Conservation (phyloP, 2,888 invertebrate genomes). For the Omphaloscelis lunosa region DNA sequence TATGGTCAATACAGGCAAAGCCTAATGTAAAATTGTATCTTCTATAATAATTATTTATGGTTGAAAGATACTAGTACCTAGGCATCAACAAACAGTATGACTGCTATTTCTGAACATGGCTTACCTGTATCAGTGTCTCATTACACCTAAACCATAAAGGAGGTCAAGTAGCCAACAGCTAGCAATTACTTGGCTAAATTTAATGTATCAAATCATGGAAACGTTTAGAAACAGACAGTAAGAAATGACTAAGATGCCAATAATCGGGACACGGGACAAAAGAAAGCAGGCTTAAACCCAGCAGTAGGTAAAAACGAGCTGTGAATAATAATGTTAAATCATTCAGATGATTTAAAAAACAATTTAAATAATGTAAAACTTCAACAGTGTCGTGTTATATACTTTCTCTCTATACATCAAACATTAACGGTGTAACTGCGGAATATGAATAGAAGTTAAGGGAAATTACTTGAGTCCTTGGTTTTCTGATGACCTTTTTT, state of each 20-base stretch:
- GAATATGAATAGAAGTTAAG: slow-evolving; percentile 13
- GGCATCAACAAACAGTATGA: neutral
- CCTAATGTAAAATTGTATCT: neutral
- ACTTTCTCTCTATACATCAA: slow-evolving; percentile 54
- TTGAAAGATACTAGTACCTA: neutral
- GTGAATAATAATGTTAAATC: slow-evolving; percentile 27
- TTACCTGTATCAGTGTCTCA: neutral
- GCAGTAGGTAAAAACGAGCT: slow-evolving; percentile 32
- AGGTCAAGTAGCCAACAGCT: neutral
- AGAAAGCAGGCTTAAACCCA: slow-evolving; percentile 24
- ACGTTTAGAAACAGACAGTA: neutral
- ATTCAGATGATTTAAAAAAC: slow-evolving; percentile 29
- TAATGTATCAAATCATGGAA: neutral
- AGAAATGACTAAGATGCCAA: slow-evolving; percentile 10
- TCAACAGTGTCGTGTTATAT: neutral
- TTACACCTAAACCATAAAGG: neutral
- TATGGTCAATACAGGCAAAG: neutral
- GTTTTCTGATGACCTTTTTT: slow-evolving; percentile 29
- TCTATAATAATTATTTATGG: neutral
- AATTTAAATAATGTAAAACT: slow-evolving; percentile 20
- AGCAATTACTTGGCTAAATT: neutral
- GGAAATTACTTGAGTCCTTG: slow-evolving; percentile 28
- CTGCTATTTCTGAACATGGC: neutral
- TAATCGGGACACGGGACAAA: slow-evolving; percentile 15
- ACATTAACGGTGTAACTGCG: slow-evolving; percentile 31